Percentiles rank a stretch among this genome's conserved stretches.
These are phyloP conservation scores for Drosophila busckii DNA, from an alignment of 1,140 invertebrate species.

Conservation along the genomic window DNA sequence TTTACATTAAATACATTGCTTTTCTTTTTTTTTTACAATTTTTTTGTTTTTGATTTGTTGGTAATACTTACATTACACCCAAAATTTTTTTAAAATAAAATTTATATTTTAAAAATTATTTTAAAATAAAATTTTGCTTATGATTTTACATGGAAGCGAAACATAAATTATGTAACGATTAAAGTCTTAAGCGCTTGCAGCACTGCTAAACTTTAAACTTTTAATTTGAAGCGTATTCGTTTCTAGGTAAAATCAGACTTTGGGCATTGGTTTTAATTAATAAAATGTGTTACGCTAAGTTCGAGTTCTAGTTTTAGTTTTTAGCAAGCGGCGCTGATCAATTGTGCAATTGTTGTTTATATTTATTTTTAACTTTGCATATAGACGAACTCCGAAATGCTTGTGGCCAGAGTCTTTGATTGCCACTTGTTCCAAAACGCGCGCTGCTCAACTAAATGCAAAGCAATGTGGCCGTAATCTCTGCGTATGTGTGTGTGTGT, in stretches of 20 bases:
- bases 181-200: too few species aligned
- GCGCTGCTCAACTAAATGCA: slow-evolving; percentile 48
- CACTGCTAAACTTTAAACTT: slow-evolving; percentile 26
- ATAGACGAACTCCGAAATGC: slow-evolving; percentile 25
- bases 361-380: slow-evolving; percentile 52
- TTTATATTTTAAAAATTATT: slow-evolving; percentile 79
- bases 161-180: slow-evolving; percentile 21
- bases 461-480: slow-evolving; percentile 26
- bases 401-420: background rate
- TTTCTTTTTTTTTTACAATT: slow-evolving; percentile 28
- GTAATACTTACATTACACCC: slow-evolving; percentile 79
- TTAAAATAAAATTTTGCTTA: slow-evolving; percentile 79
- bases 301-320: slow-evolving; percentile 13
- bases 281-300: too few species aligned
- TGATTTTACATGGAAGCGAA: slow-evolving; percentile 74
- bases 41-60: slow-evolving; percentile 37
- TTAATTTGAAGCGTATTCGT: slow-evolving; percentile 42
- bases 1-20: slow-evolving; percentile 61
- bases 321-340: slow-evolving; percentile 28
- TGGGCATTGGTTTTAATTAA: slow-evolving; percentile 45
- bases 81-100: slow-evolving; percentile 79
- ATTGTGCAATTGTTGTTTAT: background rate
- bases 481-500: slow-evolving; percentile 19
- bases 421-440: background rate
- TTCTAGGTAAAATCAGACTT: slow-evolving; percentile 76